phyloP scores from a whole-genome alignment of 2,888 invertebrate genomes.

The Eulithis prunata region DNA sequence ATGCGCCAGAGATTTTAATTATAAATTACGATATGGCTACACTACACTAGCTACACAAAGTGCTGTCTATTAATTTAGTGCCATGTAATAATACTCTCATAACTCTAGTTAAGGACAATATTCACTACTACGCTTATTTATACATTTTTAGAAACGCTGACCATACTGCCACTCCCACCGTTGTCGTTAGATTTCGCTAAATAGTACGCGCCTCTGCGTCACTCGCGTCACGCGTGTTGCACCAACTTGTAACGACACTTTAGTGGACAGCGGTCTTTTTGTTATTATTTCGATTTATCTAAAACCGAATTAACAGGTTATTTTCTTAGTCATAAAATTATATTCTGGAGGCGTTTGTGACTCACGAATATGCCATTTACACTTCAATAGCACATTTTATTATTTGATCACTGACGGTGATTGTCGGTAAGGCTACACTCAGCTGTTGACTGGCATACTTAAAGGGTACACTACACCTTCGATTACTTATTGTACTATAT shows the following conservation, averaged over 20 bases:
- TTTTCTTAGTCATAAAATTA: conserved; percentile 32
- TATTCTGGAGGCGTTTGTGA: conserved; percentile 29
- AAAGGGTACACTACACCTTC: conserved; percentile 5
- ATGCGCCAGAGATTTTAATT: conserved; percentile 1
- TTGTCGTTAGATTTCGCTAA: no score
- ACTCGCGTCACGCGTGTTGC: no score
- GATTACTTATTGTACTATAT: no score
- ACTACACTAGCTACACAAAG: background rate
- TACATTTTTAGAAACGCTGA: no score
- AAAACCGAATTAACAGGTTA: conserved; percentile 32
- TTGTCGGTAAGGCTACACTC: conserved; percentile 32
- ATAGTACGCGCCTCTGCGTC: no score
- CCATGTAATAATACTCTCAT: conserved; percentile 8
- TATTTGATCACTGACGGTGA: conserved; percentile 44
- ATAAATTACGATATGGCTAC: background rate
- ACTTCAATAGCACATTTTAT: conserved; percentile 46
- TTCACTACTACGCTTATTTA: background rate
- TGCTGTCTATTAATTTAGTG: conserved; percentile 14
- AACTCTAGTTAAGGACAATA: background rate
- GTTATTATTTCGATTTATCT: conserved; percentile 37
- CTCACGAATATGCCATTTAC: conserved; percentile 45
- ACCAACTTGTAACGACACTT: background rate
- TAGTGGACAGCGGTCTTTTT: background rate
- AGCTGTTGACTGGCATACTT: conserved; percentile 20
- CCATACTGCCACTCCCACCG: no score